These are phyloP conservation scores for Drosophila peninsularis DNA, from an alignment of 2,888 invertebrate species.

Conservation along the genomic window DNA sequence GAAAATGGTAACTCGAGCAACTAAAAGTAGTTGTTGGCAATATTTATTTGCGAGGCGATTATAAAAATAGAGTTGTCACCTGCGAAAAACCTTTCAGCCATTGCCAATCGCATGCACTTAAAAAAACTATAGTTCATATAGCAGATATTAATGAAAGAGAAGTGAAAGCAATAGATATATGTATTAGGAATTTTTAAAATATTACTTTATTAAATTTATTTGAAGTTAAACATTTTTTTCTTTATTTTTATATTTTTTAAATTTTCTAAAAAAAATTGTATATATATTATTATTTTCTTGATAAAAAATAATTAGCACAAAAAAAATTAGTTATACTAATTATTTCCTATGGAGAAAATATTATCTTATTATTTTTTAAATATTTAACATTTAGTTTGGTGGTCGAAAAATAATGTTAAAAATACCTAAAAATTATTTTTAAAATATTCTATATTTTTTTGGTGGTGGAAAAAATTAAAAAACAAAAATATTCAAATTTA, in stretches of 20 bases:
- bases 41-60: slow-evolving; percentile 43
- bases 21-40: slow-evolving; percentile 17
- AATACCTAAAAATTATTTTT: too few relatives aligned
- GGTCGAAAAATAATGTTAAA: too few relatives aligned
- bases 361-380: too few relatives aligned
- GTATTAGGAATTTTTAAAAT: background rate
- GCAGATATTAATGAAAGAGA: background rate
- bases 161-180: background rate
- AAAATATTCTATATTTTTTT: too few relatives aligned
- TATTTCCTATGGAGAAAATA: too few relatives aligned
- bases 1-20: slow-evolving; percentile 16
- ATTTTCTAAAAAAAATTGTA: too few relatives aligned
- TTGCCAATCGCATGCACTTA: slow-evolving; percentile 29
- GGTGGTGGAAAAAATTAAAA: too few relatives aligned
- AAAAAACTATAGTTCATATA: slow-evolving; percentile 1
- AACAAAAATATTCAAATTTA: too few relatives aligned
- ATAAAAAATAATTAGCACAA: too few relatives aligned
- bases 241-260: background rate
- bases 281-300: too few relatives aligned
- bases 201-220: background rate
- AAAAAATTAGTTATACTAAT: too few relatives aligned
- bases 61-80: slow-evolving; percentile 68
- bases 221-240: background rate
- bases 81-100: slow-evolving; percentile 20
- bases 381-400: too few relatives aligned